phyloP scores from a whole-genome alignment of 2,797 vertebrate genomes.

The Amblyraja radiata region DNA sequence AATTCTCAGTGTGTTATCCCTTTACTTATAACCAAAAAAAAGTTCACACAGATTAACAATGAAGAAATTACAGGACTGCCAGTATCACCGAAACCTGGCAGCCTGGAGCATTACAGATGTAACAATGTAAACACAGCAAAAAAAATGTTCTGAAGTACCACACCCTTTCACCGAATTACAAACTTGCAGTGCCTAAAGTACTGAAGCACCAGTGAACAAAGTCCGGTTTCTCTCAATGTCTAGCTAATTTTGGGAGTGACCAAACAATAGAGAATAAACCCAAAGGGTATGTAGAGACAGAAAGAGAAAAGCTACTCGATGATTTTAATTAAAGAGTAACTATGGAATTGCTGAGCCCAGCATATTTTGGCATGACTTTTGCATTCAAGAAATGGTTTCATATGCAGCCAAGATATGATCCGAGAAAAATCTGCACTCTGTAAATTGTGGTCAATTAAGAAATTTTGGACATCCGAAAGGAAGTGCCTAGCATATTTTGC shows the following conservation, averaged over 20 bases:
- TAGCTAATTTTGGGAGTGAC: background rate
- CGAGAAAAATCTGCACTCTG: background rate
- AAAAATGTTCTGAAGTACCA: background rate
- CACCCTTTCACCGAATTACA: background rate
- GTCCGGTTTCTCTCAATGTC: background rate
- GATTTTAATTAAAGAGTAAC: background rate
- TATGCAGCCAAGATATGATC: background rate
- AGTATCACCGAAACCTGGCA: constrained; percentile 31
- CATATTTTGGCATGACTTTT: background rate
- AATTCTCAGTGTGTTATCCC: constrained; percentile 11
- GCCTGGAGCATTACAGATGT: background rate
- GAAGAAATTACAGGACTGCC: background rate
- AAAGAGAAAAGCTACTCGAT: too few species aligned
- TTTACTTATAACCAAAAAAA: background rate
- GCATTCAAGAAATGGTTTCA: background rate
- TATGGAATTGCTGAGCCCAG: background rate
- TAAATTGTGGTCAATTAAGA: background rate
- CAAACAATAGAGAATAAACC: background rate
- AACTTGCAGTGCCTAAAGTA: background rate
- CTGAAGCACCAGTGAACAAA: background rate
- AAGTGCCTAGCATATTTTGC: background rate
- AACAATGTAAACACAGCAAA: background rate
- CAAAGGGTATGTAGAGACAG: background rate
- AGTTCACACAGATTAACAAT: background rate
- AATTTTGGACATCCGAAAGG: background rate